Base-by-base conservation (phyloP, 2,888 invertebrate species). In the Nysson spinosus region DNA sequence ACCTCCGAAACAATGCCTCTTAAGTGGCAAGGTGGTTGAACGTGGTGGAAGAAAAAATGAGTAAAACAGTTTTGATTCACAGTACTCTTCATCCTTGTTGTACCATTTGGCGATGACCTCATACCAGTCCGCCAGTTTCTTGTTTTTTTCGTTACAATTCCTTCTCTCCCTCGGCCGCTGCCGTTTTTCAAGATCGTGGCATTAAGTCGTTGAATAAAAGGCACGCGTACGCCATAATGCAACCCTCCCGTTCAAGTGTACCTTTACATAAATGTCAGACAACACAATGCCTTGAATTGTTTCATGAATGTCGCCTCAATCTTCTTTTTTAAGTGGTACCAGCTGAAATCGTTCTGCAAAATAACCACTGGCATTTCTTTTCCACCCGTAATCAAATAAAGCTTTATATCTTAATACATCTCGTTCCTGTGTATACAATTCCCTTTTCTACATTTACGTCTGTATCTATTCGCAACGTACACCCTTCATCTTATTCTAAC, bases 1-100 rank as follows among this genome's bases (percentile, higher is more conserved):
- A 66, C 56, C 69, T 75, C 52, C 58, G 49, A 77, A 77, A 77
- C 76, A 72, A 77, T 79, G 72, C 62, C 69, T 62, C 66, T 70
- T 77, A 72, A 79, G 61, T 71, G 74, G 75, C 60, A 49, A 43
- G 67, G 55, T 44, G 69, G 67, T 60, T 54, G 16, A 43, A 49
- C 52, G 65, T n/a, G 37, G 16, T 47, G 16, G 46, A 44, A 40
- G 54, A 50, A 52, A 49, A 43, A 56, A 44, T 34, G 44, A 54
- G 56, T 54, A 69, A 72, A 72, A 65, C 72, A 56, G 56, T 72
- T 72, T 72, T 72, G 72, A 72, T 72, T 69, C 69, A 54, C 32
- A 65, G 28, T 32, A 40, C 14, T 26, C 39, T 22, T 16, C 42
- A 32, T 12, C 4, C 39, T 28, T 44, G 28, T 46, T 44, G 7